Evolutionary conservation across 2,888 invertebrate genomes (phyloP).

Genomic region (Stenotaenia linearis): DNA sequence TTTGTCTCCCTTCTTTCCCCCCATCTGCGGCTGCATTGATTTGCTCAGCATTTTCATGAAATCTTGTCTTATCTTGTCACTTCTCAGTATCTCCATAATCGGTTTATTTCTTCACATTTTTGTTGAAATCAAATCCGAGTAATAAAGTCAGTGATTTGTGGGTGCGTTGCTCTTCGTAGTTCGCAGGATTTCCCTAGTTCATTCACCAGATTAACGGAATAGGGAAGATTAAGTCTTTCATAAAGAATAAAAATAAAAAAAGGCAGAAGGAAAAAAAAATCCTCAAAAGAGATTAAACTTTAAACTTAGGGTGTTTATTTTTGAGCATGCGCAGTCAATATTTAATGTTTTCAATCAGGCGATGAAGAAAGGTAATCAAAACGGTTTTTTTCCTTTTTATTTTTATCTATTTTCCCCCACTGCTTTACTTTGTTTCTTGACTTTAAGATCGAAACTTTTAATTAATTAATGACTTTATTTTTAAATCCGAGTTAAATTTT

Average conservation of each 20-base stretch:
- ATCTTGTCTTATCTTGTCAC: slow-evolving; percentile 19
- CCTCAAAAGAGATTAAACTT: background rate
- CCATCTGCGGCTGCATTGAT: slow-evolving; percentile 21
- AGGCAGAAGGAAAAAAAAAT: background rate
- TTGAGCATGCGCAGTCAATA: background rate
- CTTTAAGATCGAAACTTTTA: too few species aligned
- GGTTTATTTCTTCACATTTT: slow-evolving; percentile 23
- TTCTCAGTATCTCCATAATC: slow-evolving; percentile 16
- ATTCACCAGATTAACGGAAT: slow-evolving; percentile 1
- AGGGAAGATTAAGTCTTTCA: background rate
- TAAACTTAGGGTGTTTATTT: background rate
- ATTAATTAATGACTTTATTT: background rate
- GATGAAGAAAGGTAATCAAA: background rate
- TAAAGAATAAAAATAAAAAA: background rate
- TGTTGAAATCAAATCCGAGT: slow-evolving; percentile 24
- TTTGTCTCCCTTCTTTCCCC: background rate
- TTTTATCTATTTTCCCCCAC: background rate
- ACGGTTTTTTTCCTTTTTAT: background rate
- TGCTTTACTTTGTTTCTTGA: background rate
- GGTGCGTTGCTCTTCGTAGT: slow-evolving; percentile 6
- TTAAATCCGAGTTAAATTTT: background rate
- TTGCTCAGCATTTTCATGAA: slow-evolving; percentile 24
- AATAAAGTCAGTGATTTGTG: slow-evolving; percentile 21
- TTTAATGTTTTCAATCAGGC: background rate
- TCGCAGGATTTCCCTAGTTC: background rate